Percentiles rank a stretch among this genome's conserved stretches.
These are phyloP conservation scores for Criorhina ranunculi DNA, from an alignment of 2,888 invertebrate genomes.

Conservation along the genomic window DNA sequence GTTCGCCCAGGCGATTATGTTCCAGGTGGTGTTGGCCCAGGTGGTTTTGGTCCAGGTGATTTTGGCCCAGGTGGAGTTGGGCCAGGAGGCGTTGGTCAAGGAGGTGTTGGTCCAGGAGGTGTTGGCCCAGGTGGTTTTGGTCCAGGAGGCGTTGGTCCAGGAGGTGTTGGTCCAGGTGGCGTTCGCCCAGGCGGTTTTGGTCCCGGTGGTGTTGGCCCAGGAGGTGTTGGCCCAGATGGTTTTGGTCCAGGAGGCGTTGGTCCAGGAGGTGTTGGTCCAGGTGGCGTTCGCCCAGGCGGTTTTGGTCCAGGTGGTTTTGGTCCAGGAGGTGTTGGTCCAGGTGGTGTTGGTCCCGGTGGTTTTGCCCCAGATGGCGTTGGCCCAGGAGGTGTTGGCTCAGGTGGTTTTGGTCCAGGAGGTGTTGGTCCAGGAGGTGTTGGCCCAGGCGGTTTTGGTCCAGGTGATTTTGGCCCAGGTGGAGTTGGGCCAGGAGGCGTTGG, in stretches of 20 bases:
- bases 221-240: constrained; percentile 53
- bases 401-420: constrained; percentile 44
- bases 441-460: constrained; percentile 34
- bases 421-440: constrained; percentile 77
- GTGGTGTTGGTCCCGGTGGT: constrained; percentile 47
- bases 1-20: constrained; percentile 41
- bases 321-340: constrained; percentile 26
- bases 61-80: constrained; percentile 17
- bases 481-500: constrained; percentile 10
- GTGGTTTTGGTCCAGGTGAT: constrained; percentile 38
- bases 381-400: constrained; percentile 32
- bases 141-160: constrained; percentile 8
- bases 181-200: constrained; percentile 15
- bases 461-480: constrained; percentile 38
- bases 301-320: constrained; percentile 15
- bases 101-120: constrained; percentile 12
- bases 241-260: constrained; percentile 29
- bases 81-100: constrained; percentile 1
- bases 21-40: constrained; percentile 57
- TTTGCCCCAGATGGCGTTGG: background rate
- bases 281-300: constrained; percentile 31
- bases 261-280: constrained; percentile 22
- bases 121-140: constrained; percentile 25
- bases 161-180: constrained; percentile 23
- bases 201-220: constrained; percentile 45